phyloP scores from a whole-genome alignment of 1,140 invertebrate species.

The Anastatus disparis region DNA sequence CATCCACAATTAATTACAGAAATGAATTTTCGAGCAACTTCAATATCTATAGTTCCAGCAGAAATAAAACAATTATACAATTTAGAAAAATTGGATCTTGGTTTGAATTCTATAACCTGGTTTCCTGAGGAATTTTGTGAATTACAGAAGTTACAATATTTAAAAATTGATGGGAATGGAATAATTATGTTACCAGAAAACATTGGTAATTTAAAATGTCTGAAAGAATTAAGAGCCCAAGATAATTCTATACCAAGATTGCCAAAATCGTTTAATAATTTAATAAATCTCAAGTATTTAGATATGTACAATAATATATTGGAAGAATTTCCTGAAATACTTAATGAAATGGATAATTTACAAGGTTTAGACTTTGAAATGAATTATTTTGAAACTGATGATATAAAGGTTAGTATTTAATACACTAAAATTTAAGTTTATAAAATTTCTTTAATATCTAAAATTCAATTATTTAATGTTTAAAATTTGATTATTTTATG shows the following conservation, averaged over 20 bases:
- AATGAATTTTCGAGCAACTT: constrained; percentile 27
- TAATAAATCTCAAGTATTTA: constrained; percentile 10
- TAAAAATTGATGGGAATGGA: constrained; percentile 28
- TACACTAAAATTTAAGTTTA: no score
- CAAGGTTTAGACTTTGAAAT: constrained; percentile 30
- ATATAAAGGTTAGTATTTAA: constrained; percentile 29
- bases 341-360: constrained; percentile 7
- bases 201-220: constrained; percentile 26
- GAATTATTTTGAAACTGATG: constrained; percentile 23
- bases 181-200: constrained; percentile 22
- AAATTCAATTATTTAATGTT: no score
- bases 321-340: constrained; percentile 22
- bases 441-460: no score
- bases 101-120: constrained; percentile 25
- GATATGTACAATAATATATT: constrained; percentile 32
- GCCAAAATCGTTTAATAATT: constrained; percentile 29
- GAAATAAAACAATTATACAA: constrained; percentile 9
- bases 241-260: constrained; percentile 11
- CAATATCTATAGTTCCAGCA: neutral
- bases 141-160: constrained; percentile 21
- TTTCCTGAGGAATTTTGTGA: constrained; percentile 35
- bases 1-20: constrained; percentile 16
- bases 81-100: constrained; percentile 28
- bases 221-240: constrained; percentile 11
- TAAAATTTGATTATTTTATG: neutral